Base-by-base conservation (phyloP, 2,888 invertebrate genomes). In the Yponomeuta malinellus region DNA sequence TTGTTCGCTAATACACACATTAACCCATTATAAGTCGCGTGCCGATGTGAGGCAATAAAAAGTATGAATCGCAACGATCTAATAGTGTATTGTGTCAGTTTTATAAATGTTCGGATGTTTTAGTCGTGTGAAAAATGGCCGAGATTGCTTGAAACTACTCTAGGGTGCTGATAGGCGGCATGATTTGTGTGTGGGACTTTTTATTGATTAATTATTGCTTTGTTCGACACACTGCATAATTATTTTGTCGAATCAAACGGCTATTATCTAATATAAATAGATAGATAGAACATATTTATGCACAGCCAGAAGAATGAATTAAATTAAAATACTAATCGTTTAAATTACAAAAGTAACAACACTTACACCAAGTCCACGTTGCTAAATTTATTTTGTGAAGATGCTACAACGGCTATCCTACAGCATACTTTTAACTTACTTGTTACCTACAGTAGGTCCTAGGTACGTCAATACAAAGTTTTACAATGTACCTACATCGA, bases 1-100 rank as follows among this genome's bases (percentile, higher is more conserved):
- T 89, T 90, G 87, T 88, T 76, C 81, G 78, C 82, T 90, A 90
- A 91, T 90, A 90, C 90, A 88, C 89, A 83, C 83, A 92, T 91
- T 90, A 90, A 91, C 85, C 90, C 85, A 91, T 91, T 91, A 90
- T 78, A 77, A 85, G 91, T 83, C 91, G 79, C 90, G 91, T 91
- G 91, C 78, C 89, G 76, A 80, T 59, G 52, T 59, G 52, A 59
- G 12, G 52, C 52, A 59, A 59, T 59, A 59, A 59, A 59, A 59
- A 59, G 52, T 59, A 59, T 59, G 52, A 59, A 59, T 59, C 52
- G 15, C 52, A 15, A 68, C 43, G 37, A 68, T 68, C 31, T 65
- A 12, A 31, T 29, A 65, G 10, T 12, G 65, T 31, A 65, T 65
- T 29, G 31, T 31, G 29, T 65, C 33, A 52, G 29, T 68, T 29